Evolutionary conservation across 2,113 vertebrate species (phyloP).

Genomic region (Physeter macrocephalus): DNA sequence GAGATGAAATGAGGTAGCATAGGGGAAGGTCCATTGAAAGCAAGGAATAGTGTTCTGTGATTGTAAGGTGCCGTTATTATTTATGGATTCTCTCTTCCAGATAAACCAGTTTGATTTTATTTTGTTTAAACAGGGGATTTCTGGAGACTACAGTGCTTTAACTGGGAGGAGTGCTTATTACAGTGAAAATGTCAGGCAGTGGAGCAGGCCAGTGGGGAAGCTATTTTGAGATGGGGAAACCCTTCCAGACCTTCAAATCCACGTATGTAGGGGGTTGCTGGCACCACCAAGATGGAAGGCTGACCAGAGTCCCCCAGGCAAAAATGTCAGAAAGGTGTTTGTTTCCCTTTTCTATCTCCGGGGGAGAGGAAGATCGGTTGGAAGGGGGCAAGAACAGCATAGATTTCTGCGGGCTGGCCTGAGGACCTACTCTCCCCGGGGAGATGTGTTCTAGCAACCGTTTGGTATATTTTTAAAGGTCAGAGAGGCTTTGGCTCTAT

Average conservation of each 20-base stretch:
- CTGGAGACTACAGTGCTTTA: not conserved
- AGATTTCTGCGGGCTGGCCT: not conserved
- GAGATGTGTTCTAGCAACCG: conserved; percentile 68
- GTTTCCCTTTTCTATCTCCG: not conserved
- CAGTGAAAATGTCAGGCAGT: not conserved
- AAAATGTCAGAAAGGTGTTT: conserved; percentile 17
- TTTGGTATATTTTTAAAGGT: conserved; percentile 73
- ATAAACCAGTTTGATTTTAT: not conserved
- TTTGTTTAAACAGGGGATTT: conserved; percentile 1
- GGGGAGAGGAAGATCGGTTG: not conserved
- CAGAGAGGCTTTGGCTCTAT: conserved; percentile 72
- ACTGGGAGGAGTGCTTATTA: not conserved
- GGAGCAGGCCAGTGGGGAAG: not conserved
- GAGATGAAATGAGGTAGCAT: not conserved
- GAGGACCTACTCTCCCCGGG: conserved; percentile 25
- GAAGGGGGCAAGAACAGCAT: not conserved
- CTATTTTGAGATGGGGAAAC: not conserved
- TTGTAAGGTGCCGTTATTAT: not conserved
- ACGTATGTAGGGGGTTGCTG: not conserved
- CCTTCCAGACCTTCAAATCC: conserved; percentile 4
- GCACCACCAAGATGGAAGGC: not conserved
- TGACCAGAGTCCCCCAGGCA: not conserved
- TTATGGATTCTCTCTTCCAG: conserved; percentile 3
- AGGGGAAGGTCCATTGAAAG: not conserved
- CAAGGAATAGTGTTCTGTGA: not conserved